phyloP scores from a whole-genome alignment of 1,140 invertebrate genomes.

The Bicyclus anynana region DNA sequence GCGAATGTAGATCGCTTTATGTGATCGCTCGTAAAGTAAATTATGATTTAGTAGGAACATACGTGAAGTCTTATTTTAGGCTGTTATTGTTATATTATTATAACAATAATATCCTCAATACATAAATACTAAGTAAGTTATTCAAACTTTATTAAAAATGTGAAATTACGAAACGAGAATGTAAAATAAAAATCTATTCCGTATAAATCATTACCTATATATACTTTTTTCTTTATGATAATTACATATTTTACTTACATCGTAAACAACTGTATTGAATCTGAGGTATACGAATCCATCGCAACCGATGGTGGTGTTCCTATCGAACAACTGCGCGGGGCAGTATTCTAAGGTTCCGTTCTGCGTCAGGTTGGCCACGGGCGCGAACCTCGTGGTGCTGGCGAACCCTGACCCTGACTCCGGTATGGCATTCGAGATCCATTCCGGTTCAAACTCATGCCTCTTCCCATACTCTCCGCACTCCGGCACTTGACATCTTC shows the following conservation, averaged over 20 bases:
- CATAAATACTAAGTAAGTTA: too few species aligned
- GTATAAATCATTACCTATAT: too few species aligned
- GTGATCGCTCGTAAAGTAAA: too few species aligned
- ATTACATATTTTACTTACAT: constrained; percentile 36
- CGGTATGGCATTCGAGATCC: constrained; percentile 50
- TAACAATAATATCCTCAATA: too few species aligned
- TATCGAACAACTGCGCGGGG: constrained; percentile 39
- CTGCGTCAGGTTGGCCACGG: neutral
- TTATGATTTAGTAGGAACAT: too few species aligned
- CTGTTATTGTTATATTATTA: too few species aligned
- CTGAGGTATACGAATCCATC: constrained; percentile 52
- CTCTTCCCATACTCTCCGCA: constrained; percentile 44
- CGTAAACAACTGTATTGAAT: constrained; percentile 57
- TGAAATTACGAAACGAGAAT: too few species aligned
- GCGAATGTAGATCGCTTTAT: too few species aligned
- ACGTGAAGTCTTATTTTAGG: too few species aligned
- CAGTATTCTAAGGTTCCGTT: constrained; percentile 40
- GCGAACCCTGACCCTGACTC: constrained; percentile 23
- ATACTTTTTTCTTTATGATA: too few species aligned
- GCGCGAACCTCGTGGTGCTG: constrained; percentile 44
- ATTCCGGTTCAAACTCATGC: constrained; percentile 34
- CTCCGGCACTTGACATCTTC: constrained; percentile 54
- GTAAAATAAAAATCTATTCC: too few species aligned
- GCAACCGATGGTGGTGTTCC: constrained; percentile 28
- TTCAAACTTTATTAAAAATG: too few species aligned